These are phyloP conservation scores for Todus mexicanus DNA, from an alignment of 2,797 vertebrate species.

Conservation along the genomic window DNA sequence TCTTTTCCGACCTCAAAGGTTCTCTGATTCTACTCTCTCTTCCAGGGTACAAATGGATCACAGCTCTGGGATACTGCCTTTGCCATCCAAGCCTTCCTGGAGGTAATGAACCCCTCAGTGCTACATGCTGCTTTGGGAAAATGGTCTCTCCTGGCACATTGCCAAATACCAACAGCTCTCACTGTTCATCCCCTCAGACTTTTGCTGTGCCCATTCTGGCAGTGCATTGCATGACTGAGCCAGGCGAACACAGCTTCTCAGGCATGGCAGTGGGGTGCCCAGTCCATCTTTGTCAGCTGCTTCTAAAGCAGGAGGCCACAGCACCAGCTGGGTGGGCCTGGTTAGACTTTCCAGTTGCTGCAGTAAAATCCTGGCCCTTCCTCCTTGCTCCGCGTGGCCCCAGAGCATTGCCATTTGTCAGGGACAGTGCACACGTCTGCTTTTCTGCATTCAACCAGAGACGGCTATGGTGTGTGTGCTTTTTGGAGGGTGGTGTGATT, in stretches of 20 bases:
- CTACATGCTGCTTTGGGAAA: background rate
- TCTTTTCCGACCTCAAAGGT: too few species aligned
- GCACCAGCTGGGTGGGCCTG: background rate
- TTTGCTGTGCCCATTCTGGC: background rate
- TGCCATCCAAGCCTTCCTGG: slow-evolving; percentile 89
- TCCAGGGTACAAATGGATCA: slow-evolving; percentile 94
- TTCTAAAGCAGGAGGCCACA: background rate
- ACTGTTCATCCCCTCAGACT: background rate
- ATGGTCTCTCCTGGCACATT: background rate
- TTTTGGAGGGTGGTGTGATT: background rate
- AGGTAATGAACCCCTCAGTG: slow-evolving; percentile 75
- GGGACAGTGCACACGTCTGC: background rate
- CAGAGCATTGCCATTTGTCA: background rate
- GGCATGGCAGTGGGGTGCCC: background rate
- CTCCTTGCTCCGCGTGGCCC: background rate
- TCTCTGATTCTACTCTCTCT: too few species aligned
- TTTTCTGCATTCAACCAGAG: background rate
- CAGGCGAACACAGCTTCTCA: background rate
- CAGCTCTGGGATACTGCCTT: slow-evolving; percentile 97
- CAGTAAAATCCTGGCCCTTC: background rate
- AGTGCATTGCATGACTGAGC: background rate
- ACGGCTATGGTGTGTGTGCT: background rate
- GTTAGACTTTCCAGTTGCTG: background rate
- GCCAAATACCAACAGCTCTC: background rate
- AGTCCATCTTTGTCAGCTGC: background rate